Evolutionary conservation across 2,113 vertebrate species (phyloP), one percentile per base, ranked within the genome.

Genomic region (Lophotis ruficrista): DNA sequence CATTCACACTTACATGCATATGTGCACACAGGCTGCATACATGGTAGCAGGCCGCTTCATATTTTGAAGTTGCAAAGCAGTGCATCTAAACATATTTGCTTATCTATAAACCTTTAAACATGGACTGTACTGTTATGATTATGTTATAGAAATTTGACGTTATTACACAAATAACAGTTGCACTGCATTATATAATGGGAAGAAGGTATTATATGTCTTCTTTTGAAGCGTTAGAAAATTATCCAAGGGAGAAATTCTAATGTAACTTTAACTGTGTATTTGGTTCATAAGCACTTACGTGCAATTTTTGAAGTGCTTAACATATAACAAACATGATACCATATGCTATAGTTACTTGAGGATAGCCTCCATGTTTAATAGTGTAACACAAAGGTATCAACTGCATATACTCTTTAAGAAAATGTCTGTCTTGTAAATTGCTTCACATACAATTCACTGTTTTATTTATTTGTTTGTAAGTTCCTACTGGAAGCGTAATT

Each of bases 191-290:
- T 41, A 14, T 68, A 87, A 89, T 20, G 18, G 28, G 24, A 64
- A 56, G 50, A 72, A 83, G 30, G 48, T 84, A 70, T 78, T 64
- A 22, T 58, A 38, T 11, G 4, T 90, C 50, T 83, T 88, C 50
- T 69, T 83, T 60, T 7, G 72, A 84, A 86, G 72, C 53, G 71
- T 30, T 68, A 57, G 61, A 87, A 92, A 71, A 87, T 89, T 61
- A 71, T 87, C 48, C 61, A 92, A 82, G 89, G 86, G 80, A 91
- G 53, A 82, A 92, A 89, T 84, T 89, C 18, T 82, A 94, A 79
- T 87, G 43, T 78, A 78, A 84, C 90, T 94, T 89, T 84, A 90
- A 87, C 75, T 90, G 43, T 89, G 60, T 41, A 27, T 96, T 96
- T 92, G 38, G 35, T 90, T 94, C 65, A 53, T 89, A 71, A 89